Evolutionary conservation across 2,888 invertebrate species (phyloP).

Genomic region (Clivina fossor): DNA sequence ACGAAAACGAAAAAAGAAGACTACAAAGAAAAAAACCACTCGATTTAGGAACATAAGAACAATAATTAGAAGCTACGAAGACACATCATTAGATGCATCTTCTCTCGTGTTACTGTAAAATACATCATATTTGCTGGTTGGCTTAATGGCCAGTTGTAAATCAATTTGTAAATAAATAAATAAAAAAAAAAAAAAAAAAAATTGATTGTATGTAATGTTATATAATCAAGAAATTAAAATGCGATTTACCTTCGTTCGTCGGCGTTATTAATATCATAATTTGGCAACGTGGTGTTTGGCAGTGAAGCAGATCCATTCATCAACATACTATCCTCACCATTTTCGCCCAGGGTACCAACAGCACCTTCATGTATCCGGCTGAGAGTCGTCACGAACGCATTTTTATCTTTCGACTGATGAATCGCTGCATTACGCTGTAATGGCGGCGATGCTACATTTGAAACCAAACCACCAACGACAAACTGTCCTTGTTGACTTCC

Average conservation of each 20-base stretch:
- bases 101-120: too few relatives aligned
- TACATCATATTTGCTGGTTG: too few relatives aligned
- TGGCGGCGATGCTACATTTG: conserved; percentile 18
- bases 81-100: too few relatives aligned
- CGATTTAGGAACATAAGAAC: too few relatives aligned
- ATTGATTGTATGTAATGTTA: neutral
- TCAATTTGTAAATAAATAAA: too few relatives aligned
- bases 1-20: too few relatives aligned
- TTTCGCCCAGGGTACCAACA: conserved; percentile 37
- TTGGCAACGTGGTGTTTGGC: conserved; percentile 50
- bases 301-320: conserved; percentile 56
- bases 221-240: neutral
- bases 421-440: conserved; percentile 32
- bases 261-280: conserved; percentile 42
- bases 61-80: too few relatives aligned
- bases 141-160: too few relatives aligned
- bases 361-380: conserved; percentile 64
- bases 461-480: conserved; percentile 28
- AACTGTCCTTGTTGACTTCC: conserved; percentile 24
- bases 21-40: too few relatives aligned
- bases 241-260: conserved; percentile 55
- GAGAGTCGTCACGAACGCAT: conserved; percentile 61
- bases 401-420: conserved; percentile 53
- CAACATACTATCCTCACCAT: conserved; percentile 51
- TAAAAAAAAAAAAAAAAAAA: too few relatives aligned